These are phyloP conservation scores for Sesamia nonagrioides DNA, from an alignment of 1,140 invertebrate species.

Conservation along the genomic window DNA sequence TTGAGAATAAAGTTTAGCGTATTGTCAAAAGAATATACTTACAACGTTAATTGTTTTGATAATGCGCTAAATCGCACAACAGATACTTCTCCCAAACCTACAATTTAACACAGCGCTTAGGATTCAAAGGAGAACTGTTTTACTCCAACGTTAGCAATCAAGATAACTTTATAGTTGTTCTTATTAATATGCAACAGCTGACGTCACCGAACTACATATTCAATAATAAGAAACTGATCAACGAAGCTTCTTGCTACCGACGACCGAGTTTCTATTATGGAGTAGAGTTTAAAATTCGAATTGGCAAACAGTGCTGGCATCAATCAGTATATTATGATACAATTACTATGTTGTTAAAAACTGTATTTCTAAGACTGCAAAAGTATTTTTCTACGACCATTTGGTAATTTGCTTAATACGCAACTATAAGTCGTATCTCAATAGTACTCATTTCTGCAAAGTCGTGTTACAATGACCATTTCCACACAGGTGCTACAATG, in stretches of 20 bases:
- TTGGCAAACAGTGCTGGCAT: background rate
- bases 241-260: background rate
- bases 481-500: no score
- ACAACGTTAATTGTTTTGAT: background rate
- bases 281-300: conserved; percentile 4
- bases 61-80: background rate
- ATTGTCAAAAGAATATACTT: background rate
- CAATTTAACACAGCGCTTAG: background rate
- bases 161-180: conserved; percentile 1
- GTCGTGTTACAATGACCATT: no score
- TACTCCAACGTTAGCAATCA: background rate
- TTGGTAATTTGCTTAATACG: no score
- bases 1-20: background rate
- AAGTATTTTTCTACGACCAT: no score
- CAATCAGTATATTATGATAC: no score
- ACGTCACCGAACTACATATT: conserved; percentile 21
- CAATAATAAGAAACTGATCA: conserved; percentile 46
- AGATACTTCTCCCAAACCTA: background rate
- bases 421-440: no score
- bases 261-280: conserved; percentile 10
- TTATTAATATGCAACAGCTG: conserved; percentile 52
- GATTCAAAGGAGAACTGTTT: background rate
- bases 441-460: no score
- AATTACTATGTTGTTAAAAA: no score
- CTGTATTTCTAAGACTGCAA: no score